Evolutionary conservation across 2,797 vertebrate species (phyloP), one percentile per base, ranked within the genome.

Genomic region (Nasua narica): DNA sequence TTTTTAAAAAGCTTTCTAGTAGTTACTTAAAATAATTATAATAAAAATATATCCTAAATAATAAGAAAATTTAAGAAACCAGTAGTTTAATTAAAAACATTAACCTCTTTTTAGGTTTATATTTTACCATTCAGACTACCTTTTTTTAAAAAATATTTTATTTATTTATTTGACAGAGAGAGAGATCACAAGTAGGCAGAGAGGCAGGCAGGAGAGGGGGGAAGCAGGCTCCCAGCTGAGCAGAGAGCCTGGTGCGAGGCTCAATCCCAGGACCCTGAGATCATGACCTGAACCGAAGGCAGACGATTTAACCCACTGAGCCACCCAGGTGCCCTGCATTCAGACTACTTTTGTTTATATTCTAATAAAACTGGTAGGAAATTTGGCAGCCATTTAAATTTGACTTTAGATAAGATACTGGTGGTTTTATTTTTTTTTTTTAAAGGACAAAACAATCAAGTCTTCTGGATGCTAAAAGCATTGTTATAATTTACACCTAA

Each of bases 1-100:
- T 74, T 92, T 67, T 84, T 9, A 4, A 89, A 94, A 90, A 92
- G 40, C 7, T 54, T 82, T 54, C 69, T 54, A 50, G 18, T 12
- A 79, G 21, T 84, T 88, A 90, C 54, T 93, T 90, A 93, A 76
- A 18, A 78, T 70, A 70, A 67, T 72, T 23, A 23, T 29, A 29
- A 40, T 91, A 81, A 83, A 56, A 83, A 27, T 54, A 48, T 14
- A 77, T 27, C 78, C 56, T 93, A 89, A 74, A 48, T 37, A 72
- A 74, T 58, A 96, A 92, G 19, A 25, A 85, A 87, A n/a, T 83
- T 67, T 95, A 76, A 70, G 77, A 90, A 87, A 76, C 65, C 37
- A 82, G 8, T 43, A 88, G 72, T 90, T 81, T 70, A 93, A 85
- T 83, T 85, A 82, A 93, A 97, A 95, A 95, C 15, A n/a, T 60